Evolutionary conservation across 1,140 invertebrate genomes (phyloP), one percentile per base, ranked within the genome.

Genomic region (Leptopilina clavipes): DNA sequence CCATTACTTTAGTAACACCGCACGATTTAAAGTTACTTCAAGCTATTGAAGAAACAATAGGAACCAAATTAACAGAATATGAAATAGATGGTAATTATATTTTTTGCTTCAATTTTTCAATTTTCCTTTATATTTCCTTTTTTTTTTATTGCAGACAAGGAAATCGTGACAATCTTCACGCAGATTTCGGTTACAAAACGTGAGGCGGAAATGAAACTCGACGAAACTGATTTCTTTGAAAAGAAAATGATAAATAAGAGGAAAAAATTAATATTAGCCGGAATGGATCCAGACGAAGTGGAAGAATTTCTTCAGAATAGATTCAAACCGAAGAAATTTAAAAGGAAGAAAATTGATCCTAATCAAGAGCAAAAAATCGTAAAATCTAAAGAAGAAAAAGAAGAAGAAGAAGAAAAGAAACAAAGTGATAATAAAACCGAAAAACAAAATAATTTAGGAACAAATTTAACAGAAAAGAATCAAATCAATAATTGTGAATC

Each of bases 141-240:
- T 12, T n/a, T 9, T 77, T 52, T 83, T 72, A 73, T 74, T 73
- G 19, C 85, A 97, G 96, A 97, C 83, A 94, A 94, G 79, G 94
- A 97, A 90, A 95, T 97, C 0, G 92, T 94, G 19, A 94, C 94
- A 79, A 97, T 98, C 79, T 94, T 98, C 75, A 96, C 95, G 7
- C 96, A 98, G 91, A 95, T 99, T 14, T 95, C 96, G 76, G 95
- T 98, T 0, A 95, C 96, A 0, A 95, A 96, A 83, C 92, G 97
- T 70, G 97, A 99, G 89, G 96, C 97, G 8, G 96, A 98, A 88
- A 97, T 99, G 70, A 94, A 94, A 85, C 89, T 99, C 22, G 97
- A 99, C 85, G 95, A 98, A 87, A 94, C 94, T 79, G 95, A 98
- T 86, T 98, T 98, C 89, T 96, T 96, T 86, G 96, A 98, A 87